Evolutionary conservation across 1,140 invertebrate genomes (phyloP).

Genomic region (Plutomurus gul): DNA sequence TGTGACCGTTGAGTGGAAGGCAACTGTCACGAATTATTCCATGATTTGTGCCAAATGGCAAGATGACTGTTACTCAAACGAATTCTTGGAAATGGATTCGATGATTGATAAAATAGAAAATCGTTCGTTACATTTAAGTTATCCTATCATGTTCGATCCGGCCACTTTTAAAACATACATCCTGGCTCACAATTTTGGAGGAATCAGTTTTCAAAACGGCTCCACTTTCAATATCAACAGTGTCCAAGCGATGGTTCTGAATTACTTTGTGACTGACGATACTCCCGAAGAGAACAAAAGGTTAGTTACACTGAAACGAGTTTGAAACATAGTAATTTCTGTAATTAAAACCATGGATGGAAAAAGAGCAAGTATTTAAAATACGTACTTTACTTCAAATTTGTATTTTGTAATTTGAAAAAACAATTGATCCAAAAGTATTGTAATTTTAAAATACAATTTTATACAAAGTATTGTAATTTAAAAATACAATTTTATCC

Average conservation of each 20-base stretch:
- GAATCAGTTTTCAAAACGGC: conserved; percentile 72
- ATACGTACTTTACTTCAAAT: too few relatives aligned
- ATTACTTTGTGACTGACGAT: conserved; percentile 74
- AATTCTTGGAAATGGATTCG: conserved; percentile 79
- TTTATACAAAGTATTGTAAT: too few relatives aligned
- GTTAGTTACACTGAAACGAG: too few relatives aligned
- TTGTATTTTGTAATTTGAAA: too few relatives aligned
- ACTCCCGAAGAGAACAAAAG: not conserved
- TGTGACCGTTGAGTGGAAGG: conserved; percentile 68
- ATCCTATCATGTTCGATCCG: conserved; percentile 84
- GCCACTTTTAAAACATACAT: conserved; percentile 79
- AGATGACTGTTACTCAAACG: conserved; percentile 78
- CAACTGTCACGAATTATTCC: conserved; percentile 70
- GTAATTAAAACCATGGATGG: too few relatives aligned
- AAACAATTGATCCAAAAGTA: too few relatives aligned
- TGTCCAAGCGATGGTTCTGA: conserved; percentile 79
- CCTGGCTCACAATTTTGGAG: conserved; percentile 83
- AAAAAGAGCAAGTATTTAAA: too few relatives aligned
- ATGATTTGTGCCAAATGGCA: conserved; percentile 82
- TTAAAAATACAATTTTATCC: too few relatives aligned
- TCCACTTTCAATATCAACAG: conserved; percentile 65
- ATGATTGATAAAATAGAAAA: conserved; percentile 77
- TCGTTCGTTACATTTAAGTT: conserved; percentile 74
- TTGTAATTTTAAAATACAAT: too few relatives aligned
- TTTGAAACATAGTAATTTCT: too few relatives aligned